phyloP scores from a whole-genome alignment of 2,113 vertebrate genomes.

The Hiodon alosoides region DNA sequence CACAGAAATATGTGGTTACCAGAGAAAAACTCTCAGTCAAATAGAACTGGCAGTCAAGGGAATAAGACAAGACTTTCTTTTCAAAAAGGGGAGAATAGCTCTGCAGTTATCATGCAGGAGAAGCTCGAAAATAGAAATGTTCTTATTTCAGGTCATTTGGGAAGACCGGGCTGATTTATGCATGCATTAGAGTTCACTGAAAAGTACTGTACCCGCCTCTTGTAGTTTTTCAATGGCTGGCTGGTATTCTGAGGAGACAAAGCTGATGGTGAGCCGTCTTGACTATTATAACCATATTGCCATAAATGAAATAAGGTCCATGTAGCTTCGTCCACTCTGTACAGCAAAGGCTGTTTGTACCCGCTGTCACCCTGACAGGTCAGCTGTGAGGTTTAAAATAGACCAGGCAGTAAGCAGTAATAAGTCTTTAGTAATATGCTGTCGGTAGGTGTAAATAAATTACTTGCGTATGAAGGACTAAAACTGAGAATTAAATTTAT shows the following conservation, averaged over 20 bases:
- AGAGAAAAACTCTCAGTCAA: too few relatives aligned
- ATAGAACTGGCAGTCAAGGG: too few relatives aligned
- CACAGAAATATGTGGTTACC: too few relatives aligned
- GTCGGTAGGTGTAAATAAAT: not conserved
- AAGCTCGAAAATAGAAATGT: too few relatives aligned
- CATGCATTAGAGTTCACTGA: too few relatives aligned
- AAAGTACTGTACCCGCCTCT: not conserved
- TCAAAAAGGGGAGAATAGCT: too few relatives aligned
- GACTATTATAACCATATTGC: not conserved
- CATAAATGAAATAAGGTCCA: not conserved
- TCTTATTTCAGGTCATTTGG: too few relatives aligned
- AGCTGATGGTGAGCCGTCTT: not conserved
- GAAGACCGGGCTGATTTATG: too few relatives aligned
- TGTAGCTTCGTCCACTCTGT: not conserved
- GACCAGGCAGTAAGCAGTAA: not conserved
- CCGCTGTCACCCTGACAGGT: too few relatives aligned
- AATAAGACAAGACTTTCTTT: too few relatives aligned
- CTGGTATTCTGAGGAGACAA: not conserved
- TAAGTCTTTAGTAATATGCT: not conserved
- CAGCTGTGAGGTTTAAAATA: not conserved
- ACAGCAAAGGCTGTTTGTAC: too few relatives aligned
- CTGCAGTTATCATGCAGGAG: too few relatives aligned
- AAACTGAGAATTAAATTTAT: not conserved
- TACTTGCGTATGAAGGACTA: not conserved
- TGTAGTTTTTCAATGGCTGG: not conserved